A percentile compares a stretch with the other conserved stretches of the same genome.
Conservation (phyloP, 1,140 invertebrate genomes). For the Anoplolepis gracilipes region DNA sequence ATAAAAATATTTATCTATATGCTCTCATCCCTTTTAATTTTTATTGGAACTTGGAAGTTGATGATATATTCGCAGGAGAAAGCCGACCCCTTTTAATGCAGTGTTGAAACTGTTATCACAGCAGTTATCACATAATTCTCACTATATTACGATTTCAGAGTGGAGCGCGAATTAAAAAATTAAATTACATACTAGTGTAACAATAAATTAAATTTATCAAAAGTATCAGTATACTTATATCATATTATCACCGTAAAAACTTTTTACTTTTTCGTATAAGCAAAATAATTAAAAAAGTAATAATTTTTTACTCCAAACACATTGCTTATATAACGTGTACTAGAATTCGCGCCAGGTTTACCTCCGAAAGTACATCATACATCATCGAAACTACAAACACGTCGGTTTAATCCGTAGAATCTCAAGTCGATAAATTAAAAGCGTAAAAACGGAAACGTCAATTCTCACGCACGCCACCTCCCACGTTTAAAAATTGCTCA, state of each 20-base stretch:
- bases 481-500: slow-evolving; percentile 36
- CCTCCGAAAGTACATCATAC: not conserved
- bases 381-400: not conserved
- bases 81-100: slow-evolving; percentile 5
- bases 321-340: not conserved
- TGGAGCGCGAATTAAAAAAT: slow-evolving; percentile 8
- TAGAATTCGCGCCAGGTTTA: not conserved
- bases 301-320: not conserved
- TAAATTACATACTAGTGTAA: not conserved
- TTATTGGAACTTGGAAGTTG: slow-evolving; percentile 11
- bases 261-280: not conserved
- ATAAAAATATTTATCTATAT: not conserved
- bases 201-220: not conserved
- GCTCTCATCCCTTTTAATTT: slow-evolving; percentile 9
- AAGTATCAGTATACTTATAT: not conserved
- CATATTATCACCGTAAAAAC: not conserved
- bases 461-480: not conserved
- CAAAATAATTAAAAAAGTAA: not conserved
- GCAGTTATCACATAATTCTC: slow-evolving; percentile 45
- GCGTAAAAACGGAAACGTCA: slow-evolving; percentile 15
- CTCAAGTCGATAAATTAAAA: slow-evolving; percentile 24
- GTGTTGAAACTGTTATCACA: slow-evolving; percentile 34
- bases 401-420: not conserved
- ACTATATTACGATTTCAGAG: slow-evolving; percentile 8
- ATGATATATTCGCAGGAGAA: not conserved